Evolutionary conservation across 2,113 vertebrate species (phyloP), one percentile per base, ranked within the genome.

Genomic region (Nipponia nippon): DNA sequence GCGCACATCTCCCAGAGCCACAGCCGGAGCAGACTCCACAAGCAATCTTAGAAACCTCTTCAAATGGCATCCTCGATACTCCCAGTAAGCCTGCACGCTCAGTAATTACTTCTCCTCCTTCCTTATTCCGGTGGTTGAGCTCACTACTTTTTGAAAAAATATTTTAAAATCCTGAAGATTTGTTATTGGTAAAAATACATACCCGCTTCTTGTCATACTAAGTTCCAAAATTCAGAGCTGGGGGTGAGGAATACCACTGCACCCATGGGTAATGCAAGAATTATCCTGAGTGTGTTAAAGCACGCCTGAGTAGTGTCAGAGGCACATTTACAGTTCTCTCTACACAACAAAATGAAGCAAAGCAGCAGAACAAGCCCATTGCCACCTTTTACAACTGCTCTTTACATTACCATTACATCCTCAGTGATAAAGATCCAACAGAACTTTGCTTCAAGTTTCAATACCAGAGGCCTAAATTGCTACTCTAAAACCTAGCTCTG

Each of bases 241-340:
- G 8, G 21, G 9, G 17, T 50, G 53, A 77, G 42, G 11, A 85
- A 58, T 7, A 72, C 4, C 27, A 29, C 46, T 27, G 59, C 11
- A 56, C 11, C 9, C 18, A 16, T 2, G 10, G 7, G 13, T 11
- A 72, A 53, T 6, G 6, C 34, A 52, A 22, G 17, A 71, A 70
- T 36, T 61, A 62, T 6, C 30, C 42, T 0, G 0, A 36, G 18
- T 16, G 23, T 0, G 0, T 42, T 56, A 0, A 10, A 36, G 19
- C 27, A 32, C 27, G 25, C 13, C 34, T 30, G 27, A 11, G 21
- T 6, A 70, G 59, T 0, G 0, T 15, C 40, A 50, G 19, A 69
- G 15, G 22, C 8, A 23, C 15, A 34, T 44, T 62, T 26, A 62
- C 6, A 55, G 7, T 4, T 59, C 56, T 62, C 42, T 14, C 38